Percentiles rank a stretch among this genome's conserved stretches.
Conservation (phyloP, 2,888 invertebrate species). For the Onthophagus sagittarius region DNA sequence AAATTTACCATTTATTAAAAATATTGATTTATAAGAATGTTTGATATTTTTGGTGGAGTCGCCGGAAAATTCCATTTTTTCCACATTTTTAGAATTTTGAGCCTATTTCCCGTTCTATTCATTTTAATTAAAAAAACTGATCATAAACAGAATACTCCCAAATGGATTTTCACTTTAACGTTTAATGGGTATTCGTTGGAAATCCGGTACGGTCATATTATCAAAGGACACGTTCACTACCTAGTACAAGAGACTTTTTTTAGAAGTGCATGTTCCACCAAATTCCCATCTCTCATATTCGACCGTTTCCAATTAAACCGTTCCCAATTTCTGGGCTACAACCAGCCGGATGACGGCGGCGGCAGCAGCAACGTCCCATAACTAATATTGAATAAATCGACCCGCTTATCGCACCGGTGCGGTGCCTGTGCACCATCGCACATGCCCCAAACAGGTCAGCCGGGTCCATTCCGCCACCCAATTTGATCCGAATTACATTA, state of each 20-base stretch:
- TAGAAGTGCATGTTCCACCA: conserved; percentile 1
- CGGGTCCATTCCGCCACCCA: conserved; percentile 3
- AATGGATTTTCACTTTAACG: no score
- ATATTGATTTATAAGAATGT: background rate
- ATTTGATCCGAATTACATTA: conserved; percentile 8
- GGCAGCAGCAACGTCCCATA: background rate
- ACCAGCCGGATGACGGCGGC: background rate
- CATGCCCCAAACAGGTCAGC: background rate
- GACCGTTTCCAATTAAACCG: conserved; percentile 11
- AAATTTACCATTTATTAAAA: background rate
- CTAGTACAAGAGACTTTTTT: background rate
- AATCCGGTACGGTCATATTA: no score
- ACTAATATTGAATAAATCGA: conserved; percentile 11
- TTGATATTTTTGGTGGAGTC: background rate
- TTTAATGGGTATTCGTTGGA: no score
- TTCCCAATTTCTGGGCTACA: background rate
- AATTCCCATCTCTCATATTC: background rate
- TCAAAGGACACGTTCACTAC: no score
- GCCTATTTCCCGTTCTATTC: no score
- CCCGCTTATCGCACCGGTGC: conserved; percentile 1
- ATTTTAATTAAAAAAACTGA: no score
- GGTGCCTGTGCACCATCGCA: background rate
- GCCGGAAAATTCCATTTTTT: background rate
- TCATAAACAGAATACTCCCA: no score
- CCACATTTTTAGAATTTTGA: background rate